Evolutionary conservation across 2,888 invertebrate genomes (phyloP), one percentile per base, ranked within the genome.

Genomic region (Eupithecia inturbata): DNA sequence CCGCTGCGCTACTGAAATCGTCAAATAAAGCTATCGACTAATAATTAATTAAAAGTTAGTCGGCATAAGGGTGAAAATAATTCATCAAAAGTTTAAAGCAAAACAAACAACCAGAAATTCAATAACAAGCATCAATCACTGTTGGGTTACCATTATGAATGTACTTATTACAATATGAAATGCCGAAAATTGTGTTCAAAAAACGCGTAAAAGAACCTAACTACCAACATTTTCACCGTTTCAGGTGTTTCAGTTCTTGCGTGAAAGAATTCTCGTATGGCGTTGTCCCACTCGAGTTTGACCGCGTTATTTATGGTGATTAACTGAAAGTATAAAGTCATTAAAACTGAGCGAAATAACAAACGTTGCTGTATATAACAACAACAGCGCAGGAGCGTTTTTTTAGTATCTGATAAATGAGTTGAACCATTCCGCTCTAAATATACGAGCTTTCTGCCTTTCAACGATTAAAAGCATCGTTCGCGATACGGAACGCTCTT

Each of bases 281-380:
- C 39, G 70, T 49, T 70, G 74, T 74, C 67, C 41, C 53, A 64
- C 68, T 71, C 49, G 73, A 19, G 68, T 64, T 72, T 36, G 67
- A 75, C 74, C 69, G 68, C 60, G 71, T 77, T 70, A 76, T 78
- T 76, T 77, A 78, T 77, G 67, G 71, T 78, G 72, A 76, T 75
- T 70, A 74, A 63, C 74, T 74, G 26, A 73, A 77, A 68, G 68
- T 49, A 76, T 76, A 75, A 71, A 78, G 75, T 67, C 73, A 77
- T 78, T 75, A 73, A 63, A 75, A 72, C 72, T 49, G 67, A 36
- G 31, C 66, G 64, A 69, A 68, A 74, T 31, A 45, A 31, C 62
- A 68, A 71, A 33, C 36, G 36, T 70, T 72, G 67, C 49, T 67
- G 67, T 68, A 63, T 7, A 62, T 0, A 70, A 57, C 68, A 31